Evolutionary conservation across 1,140 invertebrate genomes (phyloP).

Genomic region (Apis florea): DNA sequence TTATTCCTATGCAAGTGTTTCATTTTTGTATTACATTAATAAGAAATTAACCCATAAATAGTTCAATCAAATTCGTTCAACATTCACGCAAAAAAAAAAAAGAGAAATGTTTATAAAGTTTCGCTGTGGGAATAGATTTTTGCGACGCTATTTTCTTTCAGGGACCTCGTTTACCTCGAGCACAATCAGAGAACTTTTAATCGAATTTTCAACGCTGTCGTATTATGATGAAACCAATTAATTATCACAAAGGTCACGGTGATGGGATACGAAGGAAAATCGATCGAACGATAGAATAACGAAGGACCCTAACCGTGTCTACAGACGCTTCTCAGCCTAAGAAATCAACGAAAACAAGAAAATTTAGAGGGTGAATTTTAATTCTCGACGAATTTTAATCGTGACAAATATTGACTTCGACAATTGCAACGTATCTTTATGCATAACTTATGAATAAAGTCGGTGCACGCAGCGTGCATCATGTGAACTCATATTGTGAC

Average conservation of each 20-base stretch:
- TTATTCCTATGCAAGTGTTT: no score
- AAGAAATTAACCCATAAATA: not conserved
- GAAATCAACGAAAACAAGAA: not conserved
- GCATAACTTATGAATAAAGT: slow-evolving; percentile 29
- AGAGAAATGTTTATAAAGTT: no score
- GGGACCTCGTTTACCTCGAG: not conserved
- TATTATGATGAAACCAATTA: slow-evolving; percentile 42
- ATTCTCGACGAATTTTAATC: not conserved
- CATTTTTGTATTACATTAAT: no score
- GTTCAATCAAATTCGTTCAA: not conserved
- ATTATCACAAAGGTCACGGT: not conserved
- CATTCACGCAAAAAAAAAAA: not conserved
- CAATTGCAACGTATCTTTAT: slow-evolving; percentile 3
- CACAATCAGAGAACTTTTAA: slow-evolving; percentile 18
- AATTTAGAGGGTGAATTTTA: not conserved
- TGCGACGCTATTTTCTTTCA: not conserved
- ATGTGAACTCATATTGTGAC: slow-evolving; percentile 12
- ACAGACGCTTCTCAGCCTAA: no score
- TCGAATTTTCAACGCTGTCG: not conserved
- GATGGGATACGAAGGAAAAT: slow-evolving; percentile 8
- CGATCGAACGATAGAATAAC: slow-evolving; percentile 7
- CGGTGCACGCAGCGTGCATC: not conserved
- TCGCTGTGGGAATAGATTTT: not conserved
- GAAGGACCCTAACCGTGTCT: not conserved
- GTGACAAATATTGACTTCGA: not conserved